Evolutionary conservation across 2,797 vertebrate genomes (phyloP).

Genomic region (Eulemur coronatus): DNA sequence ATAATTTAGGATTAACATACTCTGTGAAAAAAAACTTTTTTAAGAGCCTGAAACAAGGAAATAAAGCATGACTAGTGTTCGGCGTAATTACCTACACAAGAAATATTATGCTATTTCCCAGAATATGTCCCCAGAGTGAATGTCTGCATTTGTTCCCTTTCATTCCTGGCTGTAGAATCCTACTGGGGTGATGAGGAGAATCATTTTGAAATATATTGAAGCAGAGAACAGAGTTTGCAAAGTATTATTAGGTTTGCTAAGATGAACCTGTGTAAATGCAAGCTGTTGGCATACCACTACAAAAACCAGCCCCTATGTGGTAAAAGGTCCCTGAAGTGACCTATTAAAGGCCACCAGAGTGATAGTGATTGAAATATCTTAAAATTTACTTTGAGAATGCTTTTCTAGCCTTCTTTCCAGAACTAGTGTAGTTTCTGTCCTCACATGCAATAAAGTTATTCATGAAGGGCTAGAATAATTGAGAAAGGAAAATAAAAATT

Average conservation of each 20-base stretch:
- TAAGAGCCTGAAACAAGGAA: constrained; percentile 55
- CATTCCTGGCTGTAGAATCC: constrained; percentile 52
- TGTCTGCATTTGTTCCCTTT: constrained; percentile 69
- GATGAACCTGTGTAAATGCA: constrained; percentile 63
- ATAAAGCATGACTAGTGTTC: constrained; percentile 56
- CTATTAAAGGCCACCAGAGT: constrained; percentile 46
- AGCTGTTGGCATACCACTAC: neutral
- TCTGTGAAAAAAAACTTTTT: neutral
- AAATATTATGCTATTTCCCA: constrained; percentile 68
- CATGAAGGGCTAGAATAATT: neutral
- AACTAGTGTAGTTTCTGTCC: neutral
- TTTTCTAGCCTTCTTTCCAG: neutral
- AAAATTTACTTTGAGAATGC: constrained; percentile 41
- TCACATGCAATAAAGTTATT: neutral
- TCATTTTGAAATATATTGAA: constrained; percentile 73
- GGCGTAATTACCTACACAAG: constrained; percentile 69
- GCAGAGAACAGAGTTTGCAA: constrained; percentile 63
- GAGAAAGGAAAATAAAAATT: constrained; percentile 40
- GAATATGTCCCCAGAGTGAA: constrained; percentile 67
- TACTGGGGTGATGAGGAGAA: constrained; percentile 67
- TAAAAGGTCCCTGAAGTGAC: constrained; percentile 14
- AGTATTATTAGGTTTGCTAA: constrained; percentile 72
- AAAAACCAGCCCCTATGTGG: neutral
- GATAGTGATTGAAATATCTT: constrained; percentile 1
- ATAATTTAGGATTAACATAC: constrained; percentile 59